These are phyloP conservation scores for Pluvialis apricaria DNA, from an alignment of 2,113 vertebrate species.

Conservation along the genomic window DNA sequence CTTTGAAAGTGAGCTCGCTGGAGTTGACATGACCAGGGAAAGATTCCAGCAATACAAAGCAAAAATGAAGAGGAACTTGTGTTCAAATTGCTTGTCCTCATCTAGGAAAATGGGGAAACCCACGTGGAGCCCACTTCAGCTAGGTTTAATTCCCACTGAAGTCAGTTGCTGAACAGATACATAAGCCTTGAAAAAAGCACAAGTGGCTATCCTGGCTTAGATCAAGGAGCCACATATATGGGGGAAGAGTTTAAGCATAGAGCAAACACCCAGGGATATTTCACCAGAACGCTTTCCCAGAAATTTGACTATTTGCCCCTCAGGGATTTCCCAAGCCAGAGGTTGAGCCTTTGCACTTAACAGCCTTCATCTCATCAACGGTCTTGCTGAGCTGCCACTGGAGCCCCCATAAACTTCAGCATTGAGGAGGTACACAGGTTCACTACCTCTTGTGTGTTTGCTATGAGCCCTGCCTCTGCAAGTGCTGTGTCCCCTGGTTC, in stretches of 20 bases:
- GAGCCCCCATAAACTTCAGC: accelerated
- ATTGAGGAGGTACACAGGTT: background rate
- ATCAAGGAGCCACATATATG: background rate
- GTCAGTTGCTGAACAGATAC: accelerated
- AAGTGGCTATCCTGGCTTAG: background rate
- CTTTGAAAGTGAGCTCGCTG: background rate
- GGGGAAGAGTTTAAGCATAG: background rate
- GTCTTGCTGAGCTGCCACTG: background rate
- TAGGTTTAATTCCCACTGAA: background rate
- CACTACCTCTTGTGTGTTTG: background rate
- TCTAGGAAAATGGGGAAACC: accelerated
- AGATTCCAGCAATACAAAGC: background rate
- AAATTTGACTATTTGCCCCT: too few species aligned
- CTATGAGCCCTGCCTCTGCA: background rate
- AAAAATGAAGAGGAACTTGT: background rate
- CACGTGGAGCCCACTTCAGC: background rate
- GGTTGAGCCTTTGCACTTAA: background rate
- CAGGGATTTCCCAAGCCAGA: background rate
- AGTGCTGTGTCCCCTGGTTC: background rate
- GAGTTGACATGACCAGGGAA: too few species aligned
- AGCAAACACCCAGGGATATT: accelerated
- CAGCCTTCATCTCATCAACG: accelerated
- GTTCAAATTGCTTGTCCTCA: accelerated
- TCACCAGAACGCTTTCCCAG: background rate
- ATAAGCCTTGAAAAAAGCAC: background rate